Base-by-base conservation (phyloP, 2,888 invertebrate genomes). In the Melinaea marsaeus region DNA sequence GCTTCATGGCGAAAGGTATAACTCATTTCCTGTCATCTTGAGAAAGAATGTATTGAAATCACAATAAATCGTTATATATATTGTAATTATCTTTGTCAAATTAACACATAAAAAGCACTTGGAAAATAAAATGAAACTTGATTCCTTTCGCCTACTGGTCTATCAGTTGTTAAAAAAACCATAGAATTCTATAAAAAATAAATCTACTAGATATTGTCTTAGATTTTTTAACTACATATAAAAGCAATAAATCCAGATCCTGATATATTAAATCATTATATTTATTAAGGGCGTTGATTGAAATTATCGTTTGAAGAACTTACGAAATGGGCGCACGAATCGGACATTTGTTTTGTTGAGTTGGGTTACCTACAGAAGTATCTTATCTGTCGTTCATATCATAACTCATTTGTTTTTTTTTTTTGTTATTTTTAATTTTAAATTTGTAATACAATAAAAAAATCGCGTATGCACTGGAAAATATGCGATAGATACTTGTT, bases 281-380 rank as follows among this genome's bases (percentile, higher is more conserved):
- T 73, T 80, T 75, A 61, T 59, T 72, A 74, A 78, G 81, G 82
- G 85, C 85, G 84, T 87, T 80, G 81, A 81, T 86, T 81, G 77
- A 83, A 85, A 82, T 83, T 81, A 84, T 84, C 84, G 81, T 84
- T 84, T 81, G 81, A 84, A 84, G 86, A 90, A 88, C 88, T 90
- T 90, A 88, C 86, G 89, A 90, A 90, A 90, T 88, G 89, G 88
- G 87, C 86, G 86, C 85, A 90, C 86, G 85, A 86, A 88, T 89
- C 89, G 84, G 90, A 90, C 90, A 91, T 91, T 91, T 91, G 90
- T 91, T 91, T 89, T 89, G 88, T 90, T 87, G 81, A 84, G 75
- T 76, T 81, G 78, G 76, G 80, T 82, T 72, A 69, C 72, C 73
- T 69, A 65, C 64, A 63, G 66, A 66, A 65, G 65, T 68, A 71